phyloP scores from a whole-genome alignment of 1,140 invertebrate genomes.

The Ceratosolen fusciceps region DNA sequence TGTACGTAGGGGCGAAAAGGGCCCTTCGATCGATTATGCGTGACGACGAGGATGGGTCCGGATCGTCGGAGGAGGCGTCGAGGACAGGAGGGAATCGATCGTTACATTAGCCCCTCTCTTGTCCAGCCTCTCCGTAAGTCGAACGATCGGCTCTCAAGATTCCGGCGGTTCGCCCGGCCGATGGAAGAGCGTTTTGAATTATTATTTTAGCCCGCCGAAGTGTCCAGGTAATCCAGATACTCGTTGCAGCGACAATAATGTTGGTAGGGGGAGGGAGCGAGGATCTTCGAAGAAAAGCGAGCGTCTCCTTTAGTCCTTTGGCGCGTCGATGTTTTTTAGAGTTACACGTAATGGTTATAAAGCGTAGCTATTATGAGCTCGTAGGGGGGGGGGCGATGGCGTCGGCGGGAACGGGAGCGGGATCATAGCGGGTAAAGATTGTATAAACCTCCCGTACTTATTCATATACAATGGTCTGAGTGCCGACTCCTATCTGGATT shows the following conservation, averaged over 20 bases:
- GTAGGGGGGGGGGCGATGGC: neutral
- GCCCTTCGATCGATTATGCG: slow-evolving; percentile 29
- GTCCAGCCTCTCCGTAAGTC: neutral
- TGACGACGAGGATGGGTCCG: neutral
- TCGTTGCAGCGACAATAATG: too few relatives aligned
- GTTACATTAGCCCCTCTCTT: neutral
- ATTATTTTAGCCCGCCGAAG: slow-evolving; percentile 1
- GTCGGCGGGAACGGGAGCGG: too few relatives aligned
- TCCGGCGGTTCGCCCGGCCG: slow-evolving; percentile 34
- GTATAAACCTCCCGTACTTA: neutral
- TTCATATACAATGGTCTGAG: neutral
- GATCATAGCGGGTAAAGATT: too few relatives aligned
- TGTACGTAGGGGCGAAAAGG: slow-evolving; percentile 19
- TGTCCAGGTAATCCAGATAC: too few relatives aligned
- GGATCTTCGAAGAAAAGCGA: too few relatives aligned
- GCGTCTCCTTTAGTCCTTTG: neutral
- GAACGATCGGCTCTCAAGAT: slow-evolving; percentile 38
- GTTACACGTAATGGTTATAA: neutral
- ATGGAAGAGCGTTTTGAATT: slow-evolving; percentile 37
- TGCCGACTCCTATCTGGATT: neutral
- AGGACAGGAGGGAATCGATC: neutral
- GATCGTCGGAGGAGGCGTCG: too few relatives aligned
- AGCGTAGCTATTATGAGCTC: neutral
- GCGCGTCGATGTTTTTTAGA: neutral
- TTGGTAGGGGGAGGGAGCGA: too few relatives aligned